Evolutionary conservation across 2,113 vertebrate genomes (phyloP).

Genomic region (Monopterus albus): DNA sequence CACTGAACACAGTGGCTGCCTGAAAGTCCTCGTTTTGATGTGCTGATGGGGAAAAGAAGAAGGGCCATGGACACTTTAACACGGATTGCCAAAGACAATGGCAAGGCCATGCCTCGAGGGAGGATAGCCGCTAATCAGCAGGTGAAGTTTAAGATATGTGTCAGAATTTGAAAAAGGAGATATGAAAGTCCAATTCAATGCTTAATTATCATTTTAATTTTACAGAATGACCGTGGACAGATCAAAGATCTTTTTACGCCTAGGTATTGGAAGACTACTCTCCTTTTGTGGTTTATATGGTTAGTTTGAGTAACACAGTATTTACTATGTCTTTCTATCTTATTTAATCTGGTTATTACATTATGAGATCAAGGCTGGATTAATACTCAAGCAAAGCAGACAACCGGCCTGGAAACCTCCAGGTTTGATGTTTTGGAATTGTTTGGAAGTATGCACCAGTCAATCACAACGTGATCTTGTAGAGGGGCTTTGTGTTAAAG

Average conservation of each 20-base stretch:
- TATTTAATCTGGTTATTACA: not conserved
- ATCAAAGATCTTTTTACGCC: constrained; percentile 88
- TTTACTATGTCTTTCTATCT: constrained; percentile 19
- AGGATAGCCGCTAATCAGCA: constrained; percentile 83
- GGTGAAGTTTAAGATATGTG: constrained; percentile 70
- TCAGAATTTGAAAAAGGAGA: not conserved
- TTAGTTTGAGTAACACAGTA: constrained; percentile 65
- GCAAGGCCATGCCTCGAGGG: constrained; percentile 87
- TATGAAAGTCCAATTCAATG: not conserved
- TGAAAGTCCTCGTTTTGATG: constrained; percentile 91
- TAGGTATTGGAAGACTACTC: constrained; percentile 87
- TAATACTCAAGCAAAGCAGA: too few relatives aligned
- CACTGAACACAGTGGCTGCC: constrained; percentile 91
- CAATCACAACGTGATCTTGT: too few relatives aligned
- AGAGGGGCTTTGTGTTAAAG: not conserved
- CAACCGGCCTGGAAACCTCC: too few relatives aligned
- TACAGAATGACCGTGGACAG: constrained; percentile 86
- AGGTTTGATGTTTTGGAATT: too few relatives aligned
- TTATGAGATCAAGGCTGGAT: not conserved
- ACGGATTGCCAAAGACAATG: constrained; percentile 88
- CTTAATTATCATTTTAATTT: constrained; percentile 33
- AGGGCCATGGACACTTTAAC: constrained; percentile 88
- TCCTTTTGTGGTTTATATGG: constrained; percentile 95
- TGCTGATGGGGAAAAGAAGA: constrained; percentile 86
- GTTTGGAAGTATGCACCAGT: too few relatives aligned